A percentile compares a stretch with the other conserved stretches of the same genome.
These are phyloP conservation scores for Anastrepha ludens DNA, from an alignment of 1,140 invertebrate species.

Conservation along the genomic window DNA sequence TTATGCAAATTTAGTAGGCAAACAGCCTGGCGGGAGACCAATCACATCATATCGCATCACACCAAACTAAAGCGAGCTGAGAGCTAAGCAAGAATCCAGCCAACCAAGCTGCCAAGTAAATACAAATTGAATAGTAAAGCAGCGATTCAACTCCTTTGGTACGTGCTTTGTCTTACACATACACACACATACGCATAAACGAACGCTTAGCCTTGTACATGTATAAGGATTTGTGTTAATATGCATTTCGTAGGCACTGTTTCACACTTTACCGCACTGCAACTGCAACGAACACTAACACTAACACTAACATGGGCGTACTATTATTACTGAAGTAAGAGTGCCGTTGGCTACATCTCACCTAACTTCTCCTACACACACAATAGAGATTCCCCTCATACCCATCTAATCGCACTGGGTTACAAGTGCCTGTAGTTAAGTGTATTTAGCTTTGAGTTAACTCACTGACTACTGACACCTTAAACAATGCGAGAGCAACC, in stretches of 20 bases:
- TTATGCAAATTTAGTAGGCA: slow-evolving; percentile 36
- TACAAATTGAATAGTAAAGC: slow-evolving; percentile 25
- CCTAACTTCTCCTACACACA: too few species aligned
- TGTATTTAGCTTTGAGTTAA: slow-evolving; percentile 3
- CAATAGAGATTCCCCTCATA: too few species aligned
- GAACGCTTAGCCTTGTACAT: too few species aligned
- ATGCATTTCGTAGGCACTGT: not conserved
- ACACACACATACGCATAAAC: not conserved
- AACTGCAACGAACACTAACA: not conserved
- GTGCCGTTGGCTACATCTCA: not conserved
- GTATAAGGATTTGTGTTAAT: not conserved
- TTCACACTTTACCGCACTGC: not conserved
- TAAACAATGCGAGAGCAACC: not conserved
- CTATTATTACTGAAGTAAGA: not conserved
- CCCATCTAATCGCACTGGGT: too few species aligned
- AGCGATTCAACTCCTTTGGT: not conserved
- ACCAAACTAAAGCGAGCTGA: not conserved
- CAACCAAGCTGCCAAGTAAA: slow-evolving; percentile 40
- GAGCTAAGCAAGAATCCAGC: slow-evolving; percentile 26
- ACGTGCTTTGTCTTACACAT: not conserved
- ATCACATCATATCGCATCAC: not conserved
- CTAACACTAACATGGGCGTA: not conserved
- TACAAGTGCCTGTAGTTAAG: slow-evolving; percentile 9
- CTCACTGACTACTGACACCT: not conserved
- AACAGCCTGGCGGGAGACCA: slow-evolving; percentile 8